Conservation (phyloP, 1,140 invertebrate species). For the Drosophila pachea region DNA sequence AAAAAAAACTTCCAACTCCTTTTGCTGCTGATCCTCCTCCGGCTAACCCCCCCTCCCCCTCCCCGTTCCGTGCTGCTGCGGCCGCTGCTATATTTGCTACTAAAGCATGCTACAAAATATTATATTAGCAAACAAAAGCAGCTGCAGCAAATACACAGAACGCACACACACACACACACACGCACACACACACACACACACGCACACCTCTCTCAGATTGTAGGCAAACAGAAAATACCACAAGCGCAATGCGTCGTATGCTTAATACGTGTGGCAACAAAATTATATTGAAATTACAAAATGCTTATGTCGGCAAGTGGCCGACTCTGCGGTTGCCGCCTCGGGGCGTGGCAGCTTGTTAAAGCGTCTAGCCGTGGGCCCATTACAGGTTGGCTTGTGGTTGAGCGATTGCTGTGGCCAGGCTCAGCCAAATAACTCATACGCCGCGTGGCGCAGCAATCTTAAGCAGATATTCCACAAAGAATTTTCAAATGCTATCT, state of each 20-base stretch:
- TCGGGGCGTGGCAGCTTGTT: slow-evolving; percentile 17
- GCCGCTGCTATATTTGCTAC: slow-evolving; percentile 9
- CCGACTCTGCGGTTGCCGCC: background rate
- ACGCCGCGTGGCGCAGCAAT: background rate
- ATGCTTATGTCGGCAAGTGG: slow-evolving; percentile 38
- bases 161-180: slow-evolving; percentile 9
- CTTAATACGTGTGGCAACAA: slow-evolving; percentile 52
- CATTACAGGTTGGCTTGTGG: slow-evolving; percentile 25
- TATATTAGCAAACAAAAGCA: slow-evolving; percentile 74
- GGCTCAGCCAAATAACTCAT: slow-evolving; percentile 19
- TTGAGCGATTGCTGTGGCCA: background rate
- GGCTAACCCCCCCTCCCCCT: too few relatives aligned
- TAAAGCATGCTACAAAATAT: slow-evolving; percentile 65
- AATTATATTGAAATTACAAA: slow-evolving; percentile 72
- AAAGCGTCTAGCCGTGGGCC: slow-evolving; percentile 46
- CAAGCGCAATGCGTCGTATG: slow-evolving; percentile 67
- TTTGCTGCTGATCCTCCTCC: too few relatives aligned
- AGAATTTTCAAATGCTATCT: too few relatives aligned
- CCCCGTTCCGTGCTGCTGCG: slow-evolving; percentile 9
- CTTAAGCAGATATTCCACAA: too few relatives aligned
- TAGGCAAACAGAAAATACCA: slow-evolving; percentile 37
- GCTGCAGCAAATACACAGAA: slow-evolving; percentile 46
- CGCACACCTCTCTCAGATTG: background rate
- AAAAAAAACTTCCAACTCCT: slow-evolving; percentile 2
- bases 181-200: slow-evolving; percentile 15